Evolutionary conservation across 2,888 invertebrate species (phyloP).

Genomic region (Hydrotaea diabolus): DNA sequence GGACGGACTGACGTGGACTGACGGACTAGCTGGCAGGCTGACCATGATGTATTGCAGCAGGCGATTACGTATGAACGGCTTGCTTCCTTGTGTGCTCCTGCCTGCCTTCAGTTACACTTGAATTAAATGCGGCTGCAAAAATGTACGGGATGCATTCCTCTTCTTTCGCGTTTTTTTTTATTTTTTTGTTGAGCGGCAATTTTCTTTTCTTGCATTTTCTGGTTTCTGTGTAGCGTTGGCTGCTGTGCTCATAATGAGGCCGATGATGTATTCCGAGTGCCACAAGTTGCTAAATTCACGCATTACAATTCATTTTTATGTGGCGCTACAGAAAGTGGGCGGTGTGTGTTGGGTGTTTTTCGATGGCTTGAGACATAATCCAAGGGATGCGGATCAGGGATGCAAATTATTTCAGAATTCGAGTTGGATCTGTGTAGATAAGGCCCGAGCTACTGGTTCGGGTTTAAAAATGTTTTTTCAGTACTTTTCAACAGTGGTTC

Average conservation of each 20-base stretch:
- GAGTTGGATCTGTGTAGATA: no score
- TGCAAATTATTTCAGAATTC: no score
- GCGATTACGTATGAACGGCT: conserved; percentile 32
- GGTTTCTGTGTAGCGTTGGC: not conserved
- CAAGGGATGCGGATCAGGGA: no score
- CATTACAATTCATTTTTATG: conserved; percentile 66
- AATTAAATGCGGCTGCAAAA: conserved; percentile 42
- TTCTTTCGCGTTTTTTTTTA: conserved; percentile 14
- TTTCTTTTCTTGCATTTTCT: conserved; percentile 16
- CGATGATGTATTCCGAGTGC: conserved; percentile 61
- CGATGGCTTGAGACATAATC: no score
- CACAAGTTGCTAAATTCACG: conserved; percentile 68
- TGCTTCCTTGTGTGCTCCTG: conserved; percentile 25
- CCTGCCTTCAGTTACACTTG: conserved; percentile 27
- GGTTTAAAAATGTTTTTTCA: no score
- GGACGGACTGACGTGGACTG: conserved; percentile 34
- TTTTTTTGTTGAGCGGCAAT: not conserved
- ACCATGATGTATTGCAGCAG: conserved; percentile 54
- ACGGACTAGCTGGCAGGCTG: conserved; percentile 9
- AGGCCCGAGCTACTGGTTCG: no score
- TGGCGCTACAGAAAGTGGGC: conserved; percentile 29
- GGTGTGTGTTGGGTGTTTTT: no score
- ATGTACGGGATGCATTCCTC: conserved; percentile 14
- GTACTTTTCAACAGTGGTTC: no score
- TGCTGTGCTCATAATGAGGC: conserved; percentile 57